Evolutionary conservation across 92 coral and sea anemone species (phyloP).

Genomic region (Desmophyllum pertusum): DNA sequence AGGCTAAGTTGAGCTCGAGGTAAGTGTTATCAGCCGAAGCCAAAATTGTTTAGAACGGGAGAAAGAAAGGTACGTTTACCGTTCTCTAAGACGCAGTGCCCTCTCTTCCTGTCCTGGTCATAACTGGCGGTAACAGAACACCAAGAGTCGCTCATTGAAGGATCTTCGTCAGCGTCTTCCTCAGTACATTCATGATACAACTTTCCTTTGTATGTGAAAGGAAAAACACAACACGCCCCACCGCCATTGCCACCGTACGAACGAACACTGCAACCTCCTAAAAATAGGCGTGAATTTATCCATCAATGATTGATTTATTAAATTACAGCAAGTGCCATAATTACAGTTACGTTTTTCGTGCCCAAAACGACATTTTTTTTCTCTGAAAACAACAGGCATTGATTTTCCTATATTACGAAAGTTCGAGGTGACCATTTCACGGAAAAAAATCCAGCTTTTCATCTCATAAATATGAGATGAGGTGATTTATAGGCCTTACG

Average conservation of each 20-base stretch:
- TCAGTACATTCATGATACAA: constrained; percentile 63
- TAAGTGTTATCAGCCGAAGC: too few relatives aligned
- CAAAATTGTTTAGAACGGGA: too few relatives aligned
- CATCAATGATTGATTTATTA: neutral
- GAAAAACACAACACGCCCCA: constrained; percentile 84
- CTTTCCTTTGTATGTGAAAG: constrained; percentile 76
- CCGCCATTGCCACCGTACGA: constrained; percentile 90
- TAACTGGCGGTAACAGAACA: constrained; percentile 84
- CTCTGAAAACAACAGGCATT: too few relatives aligned
- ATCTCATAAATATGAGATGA: too few relatives aligned
- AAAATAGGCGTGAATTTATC: neutral
- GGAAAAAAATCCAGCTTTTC: too few relatives aligned
- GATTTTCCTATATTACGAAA: too few relatives aligned
- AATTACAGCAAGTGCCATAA: too few relatives aligned
- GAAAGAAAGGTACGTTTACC: constrained; percentile 30
- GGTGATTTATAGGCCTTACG: too few relatives aligned
- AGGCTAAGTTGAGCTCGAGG: too few relatives aligned
- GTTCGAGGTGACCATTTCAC: too few relatives aligned
- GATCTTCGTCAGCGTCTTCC: constrained; percentile 36
- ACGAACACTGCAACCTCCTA: constrained; percentile 79
- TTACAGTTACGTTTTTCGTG: too few relatives aligned
- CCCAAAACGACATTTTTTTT: too few relatives aligned
- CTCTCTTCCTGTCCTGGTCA: constrained; percentile 76
- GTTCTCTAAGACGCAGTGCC: constrained; percentile 70
- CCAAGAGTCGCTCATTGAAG: constrained; percentile 55